Evolutionary conservation across 2,113 vertebrate species (phyloP).

Genomic region (Percopsis transmontana): DNA sequence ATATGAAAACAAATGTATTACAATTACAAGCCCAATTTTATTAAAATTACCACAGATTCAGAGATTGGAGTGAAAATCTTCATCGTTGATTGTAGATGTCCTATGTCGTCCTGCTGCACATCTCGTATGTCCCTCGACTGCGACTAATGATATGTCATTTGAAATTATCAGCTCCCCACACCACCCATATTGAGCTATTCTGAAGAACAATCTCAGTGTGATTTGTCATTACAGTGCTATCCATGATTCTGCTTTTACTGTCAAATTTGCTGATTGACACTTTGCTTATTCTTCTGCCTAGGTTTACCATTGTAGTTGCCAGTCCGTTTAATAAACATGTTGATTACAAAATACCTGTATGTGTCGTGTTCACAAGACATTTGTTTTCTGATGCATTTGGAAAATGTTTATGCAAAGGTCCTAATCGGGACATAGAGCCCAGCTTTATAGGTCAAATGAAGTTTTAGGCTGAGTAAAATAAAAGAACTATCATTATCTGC

Average conservation of each 20-base stretch:
- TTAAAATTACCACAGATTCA: no score
- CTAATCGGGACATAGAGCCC: no score
- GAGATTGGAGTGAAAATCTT: not conserved
- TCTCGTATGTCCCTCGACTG: not conserved
- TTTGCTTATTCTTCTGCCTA: conserved; percentile 67
- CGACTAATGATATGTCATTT: conserved; percentile 8
- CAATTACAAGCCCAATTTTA: no score
- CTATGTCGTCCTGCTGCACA: not conserved
- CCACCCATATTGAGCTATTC: conserved; percentile 18
- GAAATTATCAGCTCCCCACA: conserved; percentile 7
- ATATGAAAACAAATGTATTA: no score
- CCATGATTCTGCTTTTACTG: conserved; percentile 52
- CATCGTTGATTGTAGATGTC: not conserved
- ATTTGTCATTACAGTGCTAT: conserved; percentile 51
- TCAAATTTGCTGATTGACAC: conserved; percentile 55
- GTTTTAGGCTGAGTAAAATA: no score
- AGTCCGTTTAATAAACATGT: conserved; percentile 74
- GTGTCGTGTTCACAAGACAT: conserved; percentile 18
- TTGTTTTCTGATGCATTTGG: not conserved
- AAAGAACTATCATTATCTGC: no score
- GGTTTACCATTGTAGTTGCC: conserved; percentile 69
- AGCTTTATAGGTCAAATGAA: no score
- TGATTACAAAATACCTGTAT: conserved; percentile 49
- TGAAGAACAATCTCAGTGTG: conserved; percentile 20
- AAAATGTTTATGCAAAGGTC: no score